Base-by-base conservation (phyloP, 2,113 vertebrate species). In the Aphyosemion australe region DNA sequence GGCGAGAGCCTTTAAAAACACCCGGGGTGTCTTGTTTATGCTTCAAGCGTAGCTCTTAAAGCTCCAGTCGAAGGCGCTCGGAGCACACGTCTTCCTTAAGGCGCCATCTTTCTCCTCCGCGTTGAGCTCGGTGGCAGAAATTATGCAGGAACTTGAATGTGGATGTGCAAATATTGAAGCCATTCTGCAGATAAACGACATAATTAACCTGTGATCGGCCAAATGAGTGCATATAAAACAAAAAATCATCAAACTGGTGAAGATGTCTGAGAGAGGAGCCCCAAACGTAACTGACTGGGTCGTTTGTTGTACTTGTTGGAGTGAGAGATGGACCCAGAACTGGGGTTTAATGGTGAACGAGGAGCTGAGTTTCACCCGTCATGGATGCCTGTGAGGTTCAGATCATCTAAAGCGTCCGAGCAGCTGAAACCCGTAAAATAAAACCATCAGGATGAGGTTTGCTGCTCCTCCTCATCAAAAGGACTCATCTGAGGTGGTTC, bases 1-100 rank as follows among this genome's bases (percentile, higher is more conserved):
- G 61, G 42, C 55, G 60, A 69, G 58, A 20, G 46, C 43, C 74
- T 58, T 55, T 68, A 65, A 74, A 69, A 80, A 77, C 63, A 78
- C 31, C 52, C 39, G 34, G 51, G 65, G 20, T 72, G 76, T 73
- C 49, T 69, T 79, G 61, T 81, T 80, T 79, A 68, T 68, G 54
- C 78, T 59, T 69, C 26, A 57, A 76, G 70, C 6, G 8, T 0
- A 0, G 10, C 79, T 74, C 12, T 76, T 74, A 79, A 58, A 65
- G 68, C 57, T 32, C 19, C 6, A 72, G 61, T 41, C 52, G 20
- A 62, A 47, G 48, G 49, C 48, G 68, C 60, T 21, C 15, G 42
- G 34, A 34, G 47, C 47, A 49, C 34, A 46, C 32, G 4, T 26
- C 49, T 26, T 48, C 62, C 26, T 39, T 39, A 54, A 53, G 48